Percentiles rank a stretch among this genome's conserved stretches.
phyloP scores from a whole-genome alignment of 2,888 invertebrate species.

The Dicyrtomina minuta region DNA sequence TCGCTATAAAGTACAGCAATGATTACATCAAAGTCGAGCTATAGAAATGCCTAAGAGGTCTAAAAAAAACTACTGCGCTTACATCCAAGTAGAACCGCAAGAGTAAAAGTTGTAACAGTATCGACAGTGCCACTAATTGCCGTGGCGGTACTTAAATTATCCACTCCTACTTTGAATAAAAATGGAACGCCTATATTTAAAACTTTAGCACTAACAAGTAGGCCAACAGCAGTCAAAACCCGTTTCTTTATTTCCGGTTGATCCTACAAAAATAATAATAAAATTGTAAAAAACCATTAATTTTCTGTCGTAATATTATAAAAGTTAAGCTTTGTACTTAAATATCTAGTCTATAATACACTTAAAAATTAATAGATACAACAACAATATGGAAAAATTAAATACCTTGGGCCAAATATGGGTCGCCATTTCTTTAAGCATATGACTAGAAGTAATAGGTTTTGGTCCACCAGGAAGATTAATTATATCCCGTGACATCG shows the following conservation, averaged over 20 bases:
- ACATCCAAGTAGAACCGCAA: conserved; percentile 85
- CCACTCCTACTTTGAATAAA: conserved; percentile 90
- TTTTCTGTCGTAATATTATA: background rate
- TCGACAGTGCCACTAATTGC: conserved; percentile 71
- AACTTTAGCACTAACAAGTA: conserved; percentile 79
- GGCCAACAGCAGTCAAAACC: conserved; percentile 78
- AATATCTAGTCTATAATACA: background rate
- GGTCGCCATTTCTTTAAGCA: conserved; percentile 82
- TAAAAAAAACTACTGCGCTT: conserved; percentile 61
- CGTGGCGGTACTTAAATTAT: conserved; percentile 72
- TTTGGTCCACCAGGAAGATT: conserved; percentile 55
- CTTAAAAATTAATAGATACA: conserved; percentile 1
- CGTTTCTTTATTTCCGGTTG: conserved; percentile 72
- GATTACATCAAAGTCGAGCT: too few relatives aligned
- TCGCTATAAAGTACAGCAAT: too few relatives aligned
- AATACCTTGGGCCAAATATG: conserved; percentile 95
- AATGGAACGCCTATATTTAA: conserved; percentile 93
- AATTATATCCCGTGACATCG: conserved; percentile 57
- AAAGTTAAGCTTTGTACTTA: background rate
- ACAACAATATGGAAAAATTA: background rate
- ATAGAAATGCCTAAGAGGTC: too few relatives aligned
- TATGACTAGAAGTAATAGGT: conserved; percentile 70
- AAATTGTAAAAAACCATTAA: conserved; percentile 2
- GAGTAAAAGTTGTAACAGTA: conserved; percentile 74
- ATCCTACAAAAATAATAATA: conserved; percentile 62